phyloP scores from a whole-genome alignment of 2,888 invertebrate genomes.

The Sesia bembeciformis region DNA sequence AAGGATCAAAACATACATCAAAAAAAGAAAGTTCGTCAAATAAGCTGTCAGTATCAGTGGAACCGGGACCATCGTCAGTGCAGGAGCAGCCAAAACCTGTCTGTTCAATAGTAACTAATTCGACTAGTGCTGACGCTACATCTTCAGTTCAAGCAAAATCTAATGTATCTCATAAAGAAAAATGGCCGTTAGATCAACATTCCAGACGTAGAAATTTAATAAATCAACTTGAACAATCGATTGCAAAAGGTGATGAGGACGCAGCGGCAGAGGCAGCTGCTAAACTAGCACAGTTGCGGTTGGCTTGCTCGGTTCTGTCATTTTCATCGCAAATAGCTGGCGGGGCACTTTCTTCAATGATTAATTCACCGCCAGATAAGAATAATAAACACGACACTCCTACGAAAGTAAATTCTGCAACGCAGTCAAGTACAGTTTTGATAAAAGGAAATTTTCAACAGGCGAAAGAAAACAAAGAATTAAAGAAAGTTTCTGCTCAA shows the following conservation, averaged over 20 bases:
- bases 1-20: not conserved
- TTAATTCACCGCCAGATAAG: not conserved
- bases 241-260: slow-evolving; percentile 83
- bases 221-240: slow-evolving; percentile 83
- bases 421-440: slow-evolving; percentile 1
- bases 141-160: no score
- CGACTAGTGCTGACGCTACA: not conserved
- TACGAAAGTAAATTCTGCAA: not conserved
- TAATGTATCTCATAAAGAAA: not conserved
- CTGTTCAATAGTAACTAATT: not conserved
- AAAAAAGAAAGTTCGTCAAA: not conserved
- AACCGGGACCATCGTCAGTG: not conserved
- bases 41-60: not conserved
- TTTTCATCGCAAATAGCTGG: slow-evolving; percentile 48
- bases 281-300: slow-evolving; percentile 83
- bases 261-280: slow-evolving; percentile 84
- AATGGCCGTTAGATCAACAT: slow-evolving; percentile 9
- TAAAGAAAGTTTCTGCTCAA: not conserved
- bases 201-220: slow-evolving; percentile 65
- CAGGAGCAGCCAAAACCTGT: not conserved
- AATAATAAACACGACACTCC: not conserved
- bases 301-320: slow-evolving; percentile 79
- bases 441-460: not conserved
- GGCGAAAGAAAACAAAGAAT: not conserved
- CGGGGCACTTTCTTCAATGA: not conserved